phyloP scores from a whole-genome alignment of 2,888 invertebrate species.

The Ophion slaviceki region DNA sequence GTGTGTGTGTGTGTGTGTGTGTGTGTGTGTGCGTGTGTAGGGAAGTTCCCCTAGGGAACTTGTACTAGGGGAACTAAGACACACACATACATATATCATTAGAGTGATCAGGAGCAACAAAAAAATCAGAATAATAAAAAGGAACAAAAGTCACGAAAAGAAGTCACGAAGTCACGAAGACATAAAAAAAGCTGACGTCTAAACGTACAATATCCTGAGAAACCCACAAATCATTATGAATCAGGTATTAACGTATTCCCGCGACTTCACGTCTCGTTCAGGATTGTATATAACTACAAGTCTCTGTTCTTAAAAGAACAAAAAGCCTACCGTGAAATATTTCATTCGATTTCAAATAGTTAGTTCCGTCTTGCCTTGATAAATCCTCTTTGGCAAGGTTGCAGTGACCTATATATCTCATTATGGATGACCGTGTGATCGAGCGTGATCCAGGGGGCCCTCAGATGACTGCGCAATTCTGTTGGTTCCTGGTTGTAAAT shows the following conservation, averaged over 20 bases:
- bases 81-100: too few species aligned
- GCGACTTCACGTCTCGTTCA: conserved; percentile 40
- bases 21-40: too few species aligned
- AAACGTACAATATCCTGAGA: conserved; percentile 43
- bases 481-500: conserved; percentile 20
- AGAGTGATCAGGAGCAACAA: too few species aligned
- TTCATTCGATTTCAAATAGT: conserved; percentile 56
- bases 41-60: too few species aligned
- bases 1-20: too few species aligned
- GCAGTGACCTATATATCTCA: conserved; percentile 54
- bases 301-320: conserved; percentile 15
- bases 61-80: too few species aligned
- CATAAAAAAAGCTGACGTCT: conserved; percentile 49
- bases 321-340: conserved; percentile 44
- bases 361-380: conserved; percentile 53
- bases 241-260: conserved; percentile 63
- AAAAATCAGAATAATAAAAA: conserved; percentile 12
- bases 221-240: conserved; percentile 64
- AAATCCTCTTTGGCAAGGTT: conserved; percentile 45
- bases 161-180: not conserved
- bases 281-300: conserved; percentile 9
- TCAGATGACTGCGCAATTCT: conserved; percentile 56
- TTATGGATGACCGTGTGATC: conserved; percentile 51
- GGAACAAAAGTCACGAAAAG: not conserved
- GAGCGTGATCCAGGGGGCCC: conserved; percentile 49